A percentile compares a stretch with the other conserved stretches of the same genome.
Conservation (phyloP, 2,113 vertebrate genomes). For the Colistium nudipinnis region DNA sequence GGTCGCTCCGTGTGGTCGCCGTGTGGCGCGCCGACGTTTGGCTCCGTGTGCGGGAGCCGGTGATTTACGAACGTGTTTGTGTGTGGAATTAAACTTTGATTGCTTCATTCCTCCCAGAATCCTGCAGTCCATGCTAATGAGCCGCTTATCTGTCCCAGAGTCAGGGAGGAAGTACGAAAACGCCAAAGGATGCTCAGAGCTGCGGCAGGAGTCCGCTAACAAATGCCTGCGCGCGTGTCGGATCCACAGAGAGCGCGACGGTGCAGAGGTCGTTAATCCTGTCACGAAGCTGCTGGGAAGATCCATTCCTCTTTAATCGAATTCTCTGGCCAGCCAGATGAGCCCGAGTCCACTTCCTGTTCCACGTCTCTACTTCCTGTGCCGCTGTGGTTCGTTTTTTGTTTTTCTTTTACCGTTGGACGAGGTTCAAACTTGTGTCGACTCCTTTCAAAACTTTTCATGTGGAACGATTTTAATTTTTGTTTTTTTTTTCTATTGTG, state of each 20-base stretch:
- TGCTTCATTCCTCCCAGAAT: conserved; percentile 70
- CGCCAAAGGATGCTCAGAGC: conserved; percentile 34
- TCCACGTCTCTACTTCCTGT: no score
- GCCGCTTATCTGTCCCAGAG: conserved; percentile 70
- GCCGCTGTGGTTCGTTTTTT: no score
- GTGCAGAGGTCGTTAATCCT: no score
- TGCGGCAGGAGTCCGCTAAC: no score
- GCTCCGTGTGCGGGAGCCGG: conserved; percentile 51
- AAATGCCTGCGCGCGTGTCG: no score
- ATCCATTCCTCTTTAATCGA: no score
- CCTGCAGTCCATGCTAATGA: conserved; percentile 72
- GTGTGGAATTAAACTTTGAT: conserved; percentile 72
- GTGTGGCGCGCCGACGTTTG: conserved; percentile 54
- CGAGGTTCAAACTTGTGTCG: not conserved
- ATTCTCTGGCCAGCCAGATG: no score
- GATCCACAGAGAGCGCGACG: conserved; percentile 7
- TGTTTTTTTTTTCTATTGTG: not conserved
- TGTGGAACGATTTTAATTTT: not conserved
- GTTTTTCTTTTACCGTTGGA: not conserved
- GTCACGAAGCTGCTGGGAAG: no score
- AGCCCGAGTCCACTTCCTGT: no score
- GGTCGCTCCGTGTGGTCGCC: conserved; percentile 49
- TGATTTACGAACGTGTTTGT: conserved; percentile 74
- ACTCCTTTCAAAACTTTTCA: not conserved
- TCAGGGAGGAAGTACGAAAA: conserved; percentile 57